phyloP scores from a whole-genome alignment of 2,888 invertebrate species.

The Ophioninae sp. region DNA sequence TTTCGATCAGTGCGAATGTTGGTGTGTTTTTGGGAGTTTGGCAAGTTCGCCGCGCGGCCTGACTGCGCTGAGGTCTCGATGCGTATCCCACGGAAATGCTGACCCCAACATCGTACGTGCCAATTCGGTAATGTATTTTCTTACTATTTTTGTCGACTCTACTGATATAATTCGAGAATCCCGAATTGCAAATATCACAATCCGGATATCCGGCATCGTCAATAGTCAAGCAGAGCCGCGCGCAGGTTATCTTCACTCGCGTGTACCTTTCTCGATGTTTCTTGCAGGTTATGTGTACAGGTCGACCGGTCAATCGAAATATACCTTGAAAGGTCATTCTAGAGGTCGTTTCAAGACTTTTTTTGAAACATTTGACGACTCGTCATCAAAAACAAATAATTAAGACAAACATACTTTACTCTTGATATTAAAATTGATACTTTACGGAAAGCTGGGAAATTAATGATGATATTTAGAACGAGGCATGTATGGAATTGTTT shows the following conservation, averaged over 20 bases:
- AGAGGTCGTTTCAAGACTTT: no score
- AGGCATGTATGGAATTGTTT: no score
- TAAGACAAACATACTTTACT: no score
- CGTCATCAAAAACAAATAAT: no score
- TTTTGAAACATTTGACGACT: no score
- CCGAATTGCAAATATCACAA: conserved; percentile 27
- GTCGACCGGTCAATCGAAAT: neutral
- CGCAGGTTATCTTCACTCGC: neutral
- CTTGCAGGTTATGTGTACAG: neutral
- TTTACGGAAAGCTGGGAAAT: no score
- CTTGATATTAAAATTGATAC: no score
- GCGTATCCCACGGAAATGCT: conserved; percentile 29
- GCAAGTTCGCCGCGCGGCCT: conserved; percentile 7
- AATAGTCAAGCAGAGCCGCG: neutral
- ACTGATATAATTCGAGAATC: neutral
- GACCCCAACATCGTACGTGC: conserved; percentile 26
- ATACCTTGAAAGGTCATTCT: neutral
- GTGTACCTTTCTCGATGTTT: neutral
- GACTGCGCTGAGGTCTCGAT: conserved; percentile 1
- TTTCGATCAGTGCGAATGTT: neutral
- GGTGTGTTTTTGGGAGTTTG: conserved; percentile 31
- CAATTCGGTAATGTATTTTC: neutral
- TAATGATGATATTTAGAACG: no score
- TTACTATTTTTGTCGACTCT: neutral
- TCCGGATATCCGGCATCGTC: neutral